Evolutionary conservation across 2,888 invertebrate species (phyloP).

Genomic region (Auanema freiburgensis): DNA sequence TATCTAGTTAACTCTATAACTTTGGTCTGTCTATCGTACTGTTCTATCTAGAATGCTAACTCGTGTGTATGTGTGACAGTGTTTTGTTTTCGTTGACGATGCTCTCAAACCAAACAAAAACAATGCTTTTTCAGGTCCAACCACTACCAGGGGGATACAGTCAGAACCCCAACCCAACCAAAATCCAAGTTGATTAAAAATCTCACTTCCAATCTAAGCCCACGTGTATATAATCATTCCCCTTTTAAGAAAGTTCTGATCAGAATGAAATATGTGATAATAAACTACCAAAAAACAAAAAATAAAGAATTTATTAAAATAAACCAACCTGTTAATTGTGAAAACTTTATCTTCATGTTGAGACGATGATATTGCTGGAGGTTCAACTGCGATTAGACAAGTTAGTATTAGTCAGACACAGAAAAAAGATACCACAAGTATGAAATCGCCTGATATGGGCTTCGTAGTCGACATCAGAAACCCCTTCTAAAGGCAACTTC

Average conservation of each 20-base stretch:
- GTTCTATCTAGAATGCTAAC: too few relatives aligned
- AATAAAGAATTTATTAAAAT: slow-evolving; percentile 7
- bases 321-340: slow-evolving; percentile 16
- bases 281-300: slow-evolving; percentile 6
- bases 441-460: slow-evolving; percentile 78
- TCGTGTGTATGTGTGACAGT: slow-evolving; percentile 3
- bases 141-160: slow-evolving; percentile 32
- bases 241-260: neutral
- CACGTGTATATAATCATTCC: slow-evolving; percentile 4
- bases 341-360: slow-evolving; percentile 10
- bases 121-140: slow-evolving; percentile 27
- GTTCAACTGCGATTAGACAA: slow-evolving; percentile 4
- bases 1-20: too few relatives aligned
- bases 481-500: slow-evolving; percentile 84
- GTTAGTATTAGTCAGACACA: neutral
- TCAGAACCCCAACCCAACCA: slow-evolving; percentile 27
- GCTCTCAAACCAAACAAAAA: neutral
- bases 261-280: neutral
- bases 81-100: neutral
- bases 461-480: slow-evolving; percentile 84
- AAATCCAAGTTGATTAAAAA: slow-evolving; percentile 21
- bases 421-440: slow-evolving; percentile 22
- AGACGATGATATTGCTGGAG: neutral
- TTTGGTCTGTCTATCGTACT: too few relatives aligned
- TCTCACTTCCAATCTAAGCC: neutral